Conservation (phyloP, 2,113 vertebrate species). For the Eulemur macaco region DNA sequence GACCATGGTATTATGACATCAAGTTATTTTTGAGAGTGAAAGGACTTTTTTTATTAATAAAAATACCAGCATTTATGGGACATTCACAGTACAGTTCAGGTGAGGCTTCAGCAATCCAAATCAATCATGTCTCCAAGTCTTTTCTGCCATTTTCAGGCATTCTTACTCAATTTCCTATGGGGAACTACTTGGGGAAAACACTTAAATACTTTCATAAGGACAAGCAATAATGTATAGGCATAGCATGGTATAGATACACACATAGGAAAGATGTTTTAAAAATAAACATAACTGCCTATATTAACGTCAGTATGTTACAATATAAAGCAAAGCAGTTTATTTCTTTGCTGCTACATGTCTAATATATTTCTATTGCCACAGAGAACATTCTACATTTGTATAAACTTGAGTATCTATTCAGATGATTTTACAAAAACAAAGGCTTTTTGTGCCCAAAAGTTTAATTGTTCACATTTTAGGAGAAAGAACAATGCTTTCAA, state of each 20-base stretch:
- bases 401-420: slow-evolving; percentile 12
- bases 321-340: slow-evolving; percentile 9
- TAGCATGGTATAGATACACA: neutral
- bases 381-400: neutral
- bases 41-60: neutral
- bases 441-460: neutral
- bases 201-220: neutral
- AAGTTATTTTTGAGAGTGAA: neutral
- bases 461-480: neutral
- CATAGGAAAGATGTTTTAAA: neutral
- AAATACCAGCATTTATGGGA: neutral
- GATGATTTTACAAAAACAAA: slow-evolving; percentile 15
- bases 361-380: neutral
- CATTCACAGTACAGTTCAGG: neutral
- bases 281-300: neutral
- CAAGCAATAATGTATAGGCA: neutral
- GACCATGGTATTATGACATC: neutral
- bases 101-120: neutral
- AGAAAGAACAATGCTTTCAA: neutral
- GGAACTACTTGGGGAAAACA: neutral
- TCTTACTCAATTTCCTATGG: neutral
- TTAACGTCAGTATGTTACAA: neutral
- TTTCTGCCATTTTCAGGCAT: neutral
- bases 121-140: neutral
- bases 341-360: neutral